Evolutionary conservation across 2,797 vertebrate species (phyloP).

Genomic region (Crypturellus tataupa): DNA sequence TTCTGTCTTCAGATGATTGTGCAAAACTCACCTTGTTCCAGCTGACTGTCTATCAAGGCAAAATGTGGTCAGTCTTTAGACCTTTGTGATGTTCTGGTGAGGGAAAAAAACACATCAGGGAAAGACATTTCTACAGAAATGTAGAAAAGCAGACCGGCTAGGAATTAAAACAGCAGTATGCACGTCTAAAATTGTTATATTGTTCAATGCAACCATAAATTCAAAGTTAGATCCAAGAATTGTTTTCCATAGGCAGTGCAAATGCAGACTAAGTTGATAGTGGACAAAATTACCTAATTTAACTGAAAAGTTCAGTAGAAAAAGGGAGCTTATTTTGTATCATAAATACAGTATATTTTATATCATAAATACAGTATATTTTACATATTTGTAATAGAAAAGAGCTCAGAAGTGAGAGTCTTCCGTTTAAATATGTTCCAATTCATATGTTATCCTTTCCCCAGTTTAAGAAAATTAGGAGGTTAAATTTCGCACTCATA

Average conservation of each 20-base stretch:
- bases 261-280: not conserved
- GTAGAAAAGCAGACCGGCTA: not conserved
- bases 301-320: not conserved
- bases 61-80: not conserved
- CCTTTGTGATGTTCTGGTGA: not conserved
- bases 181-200: not conserved
- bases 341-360: not conserved
- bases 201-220: not conserved
- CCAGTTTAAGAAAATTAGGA: not conserved
- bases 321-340: not conserved
- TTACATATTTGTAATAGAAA: not conserved
- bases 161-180: not conserved
- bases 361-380: not conserved
- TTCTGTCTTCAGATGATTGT: not conserved
- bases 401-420: not conserved
- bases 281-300: not conserved
- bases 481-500: slow-evolving; percentile 32
- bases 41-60: not conserved
- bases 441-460: not conserved
- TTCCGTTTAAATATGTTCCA: too few relatives aligned
- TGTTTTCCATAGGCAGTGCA: not conserved
- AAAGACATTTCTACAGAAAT: not conserved
- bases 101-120: not conserved
- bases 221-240: not conserved
- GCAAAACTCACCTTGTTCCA: rapidly evolving